Percentiles rank a stretch among this genome's conserved stretches.
These are phyloP conservation scores for Drosophila borealis DNA, from an alignment of 2,888 invertebrate species.

Conservation along the genomic window DNA sequence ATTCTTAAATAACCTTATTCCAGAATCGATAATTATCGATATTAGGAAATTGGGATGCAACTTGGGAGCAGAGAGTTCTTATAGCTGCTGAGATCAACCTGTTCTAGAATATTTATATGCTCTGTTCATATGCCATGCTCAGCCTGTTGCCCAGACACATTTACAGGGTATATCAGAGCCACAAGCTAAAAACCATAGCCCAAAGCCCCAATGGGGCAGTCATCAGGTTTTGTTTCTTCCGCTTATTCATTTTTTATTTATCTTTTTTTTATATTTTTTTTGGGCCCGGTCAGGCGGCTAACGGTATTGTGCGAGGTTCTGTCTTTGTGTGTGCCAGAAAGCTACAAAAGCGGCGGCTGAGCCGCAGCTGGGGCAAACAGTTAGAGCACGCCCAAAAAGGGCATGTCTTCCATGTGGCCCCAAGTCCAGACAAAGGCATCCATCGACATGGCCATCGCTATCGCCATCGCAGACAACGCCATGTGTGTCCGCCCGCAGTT, in stretches of 20 bases:
- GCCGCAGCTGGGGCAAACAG: constrained; percentile 56
- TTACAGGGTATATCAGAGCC: constrained; percentile 12
- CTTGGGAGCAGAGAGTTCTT: too few relatives aligned
- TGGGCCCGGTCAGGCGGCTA: constrained; percentile 64
- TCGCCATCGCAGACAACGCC: constrained; percentile 46
- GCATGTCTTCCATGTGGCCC: constrained; percentile 67
- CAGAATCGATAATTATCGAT: not conserved
- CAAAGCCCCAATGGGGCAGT: constrained; percentile 40
- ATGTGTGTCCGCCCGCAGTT: constrained; percentile 63
- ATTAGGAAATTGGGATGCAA: not conserved
- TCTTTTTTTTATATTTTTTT: constrained; percentile 1
- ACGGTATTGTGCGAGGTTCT: constrained; percentile 58
- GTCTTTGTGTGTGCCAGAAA: constrained; percentile 56
- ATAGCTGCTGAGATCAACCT: too few relatives aligned
- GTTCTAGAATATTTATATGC: too few relatives aligned
- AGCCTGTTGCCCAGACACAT: not conserved
- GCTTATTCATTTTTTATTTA: not conserved
- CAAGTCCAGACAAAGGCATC: constrained; percentile 53
- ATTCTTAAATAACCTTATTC: too few relatives aligned
- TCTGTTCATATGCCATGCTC: too few relatives aligned
- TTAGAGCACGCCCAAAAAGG: constrained; percentile 67
- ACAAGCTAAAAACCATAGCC: constrained; percentile 20
- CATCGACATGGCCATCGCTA: constrained; percentile 45
- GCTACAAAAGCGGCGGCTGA: constrained; percentile 20
- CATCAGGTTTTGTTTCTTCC: constrained; percentile 27